Evolutionary conservation across 2,797 vertebrate genomes (phyloP), one percentile per base, ranked within the genome.

Genomic region (Telmatherina bonti): DNA sequence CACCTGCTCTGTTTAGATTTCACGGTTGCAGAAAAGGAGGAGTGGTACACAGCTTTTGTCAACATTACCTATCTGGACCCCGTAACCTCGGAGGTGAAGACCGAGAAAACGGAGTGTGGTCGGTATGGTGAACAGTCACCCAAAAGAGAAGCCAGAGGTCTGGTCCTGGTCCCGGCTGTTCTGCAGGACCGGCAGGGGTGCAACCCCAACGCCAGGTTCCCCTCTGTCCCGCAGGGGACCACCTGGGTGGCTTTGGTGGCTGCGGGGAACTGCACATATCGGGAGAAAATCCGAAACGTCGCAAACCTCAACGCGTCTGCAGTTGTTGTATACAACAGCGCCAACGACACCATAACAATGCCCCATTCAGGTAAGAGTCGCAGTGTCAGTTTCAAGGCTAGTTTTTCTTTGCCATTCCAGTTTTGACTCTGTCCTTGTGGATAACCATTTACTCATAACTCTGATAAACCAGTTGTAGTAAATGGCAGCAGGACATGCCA

Each of bases 1-100:
- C 97, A 98, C 94, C 88, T 98, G 92, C 92, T 98, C 77, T 97
- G 97, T 85, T 88, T 99, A 95, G 98, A 98, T 94, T 97, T 98
- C 86, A 97, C 97, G 7, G 97, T 97, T 62, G 97, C 97, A 2
- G 97, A 99, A 93, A 99, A 98, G 85, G 97, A 99, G 90, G 98
- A 99, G 73, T 99, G 98, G 98, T 99, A 99, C 95, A 99, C 98
- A 20, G 98, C 98, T 13, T 98, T 98, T 83, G 97, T 99, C 74
- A 99, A 98, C 94, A 96, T 99, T 91, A 97, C 96, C 74, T 98
- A 98, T 82, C 82, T 92, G 61, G 98, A 99, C 86, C 96, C 97
- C 10, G 86, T 86, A 45, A 93, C 90, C 1, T 88, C 87, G 5
- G 95, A 96, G 91, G 87, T 95, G 66, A 93, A 73, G 89, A 96